Conservation (phyloP, 2,113 vertebrate species). For the Apus apus region DNA sequence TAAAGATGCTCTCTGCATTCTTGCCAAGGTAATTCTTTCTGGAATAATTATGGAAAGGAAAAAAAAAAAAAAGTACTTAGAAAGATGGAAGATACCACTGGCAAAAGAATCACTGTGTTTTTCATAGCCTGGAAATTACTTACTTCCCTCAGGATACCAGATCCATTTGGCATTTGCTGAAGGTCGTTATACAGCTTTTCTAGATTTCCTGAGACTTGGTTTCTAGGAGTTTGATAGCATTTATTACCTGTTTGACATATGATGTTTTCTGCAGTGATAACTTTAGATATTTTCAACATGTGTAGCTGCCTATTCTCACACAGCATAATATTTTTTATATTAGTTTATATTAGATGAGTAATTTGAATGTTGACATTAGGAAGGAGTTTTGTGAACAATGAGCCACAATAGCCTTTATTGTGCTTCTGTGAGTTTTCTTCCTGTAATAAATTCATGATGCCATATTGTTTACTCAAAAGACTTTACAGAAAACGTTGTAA, state of each 20-base stretch:
- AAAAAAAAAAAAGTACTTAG: fast-evolving
- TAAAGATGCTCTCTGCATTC: background rate
- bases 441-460: background rate
- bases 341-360: background rate
- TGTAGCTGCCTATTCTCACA: background rate
- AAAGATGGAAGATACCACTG: background rate
- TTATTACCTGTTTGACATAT: background rate
- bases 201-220: background rate
- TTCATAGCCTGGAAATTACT: background rate
- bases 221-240: background rate
- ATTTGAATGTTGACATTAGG: background rate
- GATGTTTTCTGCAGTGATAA: background rate
- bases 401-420: background rate
- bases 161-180: background rate
- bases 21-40: background rate
- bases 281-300: background rate
- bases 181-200: background rate
- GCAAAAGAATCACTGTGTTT: background rate
- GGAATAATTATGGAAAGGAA: background rate
- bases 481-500: background rate
- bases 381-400: background rate
- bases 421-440: background rate
- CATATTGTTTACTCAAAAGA: background rate
- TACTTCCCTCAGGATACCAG: background rate
- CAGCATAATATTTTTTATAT: background rate